Percentiles rank a stretch among this genome's conserved stretches.
Conservation (phyloP, 2,113 vertebrate genomes). For the Chelonoidis abingdonii region DNA sequence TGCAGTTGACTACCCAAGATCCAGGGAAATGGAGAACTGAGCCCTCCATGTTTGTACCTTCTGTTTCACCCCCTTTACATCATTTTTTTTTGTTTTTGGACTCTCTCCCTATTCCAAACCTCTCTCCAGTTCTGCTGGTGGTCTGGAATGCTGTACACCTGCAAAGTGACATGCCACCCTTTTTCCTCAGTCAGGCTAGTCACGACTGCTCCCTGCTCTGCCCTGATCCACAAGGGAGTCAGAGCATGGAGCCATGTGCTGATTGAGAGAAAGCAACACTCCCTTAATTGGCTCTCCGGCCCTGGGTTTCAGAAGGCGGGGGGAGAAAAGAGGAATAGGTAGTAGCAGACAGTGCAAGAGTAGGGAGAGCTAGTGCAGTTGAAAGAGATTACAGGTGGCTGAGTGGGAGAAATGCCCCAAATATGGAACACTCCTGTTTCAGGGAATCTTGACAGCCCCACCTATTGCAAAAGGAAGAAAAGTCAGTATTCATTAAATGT, state of each 20-base stretch:
- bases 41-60: fast-evolving
- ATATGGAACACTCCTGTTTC: fast-evolving
- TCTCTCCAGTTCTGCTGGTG: neutral
- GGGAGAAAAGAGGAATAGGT: neutral
- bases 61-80: neutral
- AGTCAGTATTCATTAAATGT: neutral
- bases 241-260: neutral
- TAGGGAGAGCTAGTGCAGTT: neutral
- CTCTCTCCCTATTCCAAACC: neutral
- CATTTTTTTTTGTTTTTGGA: neutral
- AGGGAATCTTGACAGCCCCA: neutral
- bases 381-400: neutral
- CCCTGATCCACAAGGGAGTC: neutral
- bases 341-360: neutral
- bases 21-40: fast-evolving
- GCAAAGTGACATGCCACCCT: neutral
- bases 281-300: neutral
- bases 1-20: fast-evolving
- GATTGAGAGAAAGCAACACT: neutral
- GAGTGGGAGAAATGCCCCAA: neutral
- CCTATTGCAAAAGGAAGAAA: neutral
- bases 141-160: fast-evolving
- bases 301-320: neutral
- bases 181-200: neutral
- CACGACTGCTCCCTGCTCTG: neutral